Evolutionary conservation across 2,888 invertebrate species (phyloP).

Genomic region (Eupithecia centaureata): DNA sequence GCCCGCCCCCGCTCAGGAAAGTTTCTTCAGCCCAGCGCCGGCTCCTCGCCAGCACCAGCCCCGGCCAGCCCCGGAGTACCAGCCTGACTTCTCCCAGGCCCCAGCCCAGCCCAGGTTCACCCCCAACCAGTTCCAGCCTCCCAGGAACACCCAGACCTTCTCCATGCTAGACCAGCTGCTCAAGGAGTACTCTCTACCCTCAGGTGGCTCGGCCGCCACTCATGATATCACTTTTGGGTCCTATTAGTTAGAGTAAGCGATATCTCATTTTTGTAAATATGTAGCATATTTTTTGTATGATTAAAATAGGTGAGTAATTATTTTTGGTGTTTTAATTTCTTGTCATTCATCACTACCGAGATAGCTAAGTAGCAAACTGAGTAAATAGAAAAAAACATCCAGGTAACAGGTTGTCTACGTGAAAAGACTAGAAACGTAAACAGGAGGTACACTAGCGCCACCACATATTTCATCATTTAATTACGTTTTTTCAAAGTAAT

Average conservation of each 20-base stretch:
- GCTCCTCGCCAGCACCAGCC: slow-evolving; percentile 61
- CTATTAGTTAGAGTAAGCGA: slow-evolving; percentile 80
- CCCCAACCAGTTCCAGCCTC: slow-evolving; percentile 48
- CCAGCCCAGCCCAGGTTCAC: slow-evolving; percentile 42
- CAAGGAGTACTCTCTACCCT: slow-evolving; percentile 91
- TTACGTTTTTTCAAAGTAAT: too few species aligned
- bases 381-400: too few species aligned
- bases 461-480: too few species aligned
- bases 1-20: slow-evolving; percentile 57
- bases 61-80: slow-evolving; percentile 57
- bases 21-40: slow-evolving; percentile 70
- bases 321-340: slow-evolving; percentile 18
- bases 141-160: slow-evolving; percentile 60
- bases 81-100: slow-evolving; percentile 53
- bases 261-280: slow-evolving; percentile 71
- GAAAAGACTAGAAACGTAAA: too few species aligned
- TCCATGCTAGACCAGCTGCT: slow-evolving; percentile 90
- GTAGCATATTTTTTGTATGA: slow-evolving; percentile 66
- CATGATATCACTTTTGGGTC: slow-evolving; percentile 94
- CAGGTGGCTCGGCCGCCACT: slow-evolving; percentile 86
- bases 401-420: too few species aligned
- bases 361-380: too few species aligned
- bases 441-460: too few species aligned
- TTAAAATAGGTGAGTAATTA: slow-evolving; percentile 39
- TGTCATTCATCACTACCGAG: background rate